These are phyloP conservation scores for Melipona beecheii DNA, from an alignment of 2,888 invertebrate species.

Conservation along the genomic window DNA sequence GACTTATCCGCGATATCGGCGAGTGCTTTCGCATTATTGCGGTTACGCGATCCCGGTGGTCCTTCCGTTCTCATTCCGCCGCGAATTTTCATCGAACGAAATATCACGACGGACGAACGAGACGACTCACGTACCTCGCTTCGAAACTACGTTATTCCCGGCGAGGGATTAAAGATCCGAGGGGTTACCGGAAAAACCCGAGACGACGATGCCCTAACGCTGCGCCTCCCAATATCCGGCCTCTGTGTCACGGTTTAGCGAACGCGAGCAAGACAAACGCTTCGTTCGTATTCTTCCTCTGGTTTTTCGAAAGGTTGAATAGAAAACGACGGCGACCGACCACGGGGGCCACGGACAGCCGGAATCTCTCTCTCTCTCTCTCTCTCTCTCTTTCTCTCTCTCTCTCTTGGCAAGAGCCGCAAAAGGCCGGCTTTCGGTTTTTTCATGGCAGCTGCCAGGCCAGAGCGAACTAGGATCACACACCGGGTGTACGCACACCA, in stretches of 20 bases:
- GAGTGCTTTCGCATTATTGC: not conserved
- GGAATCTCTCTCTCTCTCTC: slow-evolving; percentile 8
- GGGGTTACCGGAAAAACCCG: not conserved
- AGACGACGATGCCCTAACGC: not conserved
- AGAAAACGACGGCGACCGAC: not conserved
- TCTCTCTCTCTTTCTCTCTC: no score
- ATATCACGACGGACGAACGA: not conserved
- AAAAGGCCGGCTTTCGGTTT: slow-evolving; percentile 51
- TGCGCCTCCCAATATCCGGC: slow-evolving; percentile 41
- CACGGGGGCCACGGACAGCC: slow-evolving; percentile 13
- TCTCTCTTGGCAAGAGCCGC: slow-evolving; percentile 24
- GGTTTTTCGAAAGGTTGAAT: slow-evolving; percentile 47
- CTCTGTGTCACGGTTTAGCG: slow-evolving; percentile 25
- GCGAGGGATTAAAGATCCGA: not conserved
- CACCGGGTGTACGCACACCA: not conserved
- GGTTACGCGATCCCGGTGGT: not conserved
- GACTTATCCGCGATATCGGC: slow-evolving; percentile 6
- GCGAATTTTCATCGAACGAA: not conserved
- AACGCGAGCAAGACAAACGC: slow-evolving; percentile 33
- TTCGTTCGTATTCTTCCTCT: slow-evolving; percentile 41
- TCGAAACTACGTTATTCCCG: no score
- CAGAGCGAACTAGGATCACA: slow-evolving; percentile 51
- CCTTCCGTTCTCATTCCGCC: not conserved
- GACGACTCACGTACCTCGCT: not conserved
- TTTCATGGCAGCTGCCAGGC: slow-evolving; percentile 61